phyloP scores from a whole-genome alignment of 1,140 invertebrate genomes.

The Belonocnema kinseyi region DNA sequence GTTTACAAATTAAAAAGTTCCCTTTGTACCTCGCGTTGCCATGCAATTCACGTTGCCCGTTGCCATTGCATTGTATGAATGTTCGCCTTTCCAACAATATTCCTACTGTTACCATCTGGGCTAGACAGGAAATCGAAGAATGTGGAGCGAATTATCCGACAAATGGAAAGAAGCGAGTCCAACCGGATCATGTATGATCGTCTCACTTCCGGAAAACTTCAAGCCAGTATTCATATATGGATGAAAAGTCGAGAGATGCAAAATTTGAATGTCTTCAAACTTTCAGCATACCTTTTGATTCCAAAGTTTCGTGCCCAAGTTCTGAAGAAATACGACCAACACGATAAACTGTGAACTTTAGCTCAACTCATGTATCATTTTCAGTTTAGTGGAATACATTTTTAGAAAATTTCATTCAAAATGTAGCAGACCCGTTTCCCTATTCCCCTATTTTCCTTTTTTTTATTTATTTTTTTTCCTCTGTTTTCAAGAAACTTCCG shows the following conservation, averaged over 20 bases:
- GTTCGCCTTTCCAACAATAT: conserved; percentile 14
- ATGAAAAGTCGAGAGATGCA: not conserved
- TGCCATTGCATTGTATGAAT: conserved; percentile 32
- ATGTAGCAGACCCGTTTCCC: not conserved
- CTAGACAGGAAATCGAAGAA: conserved; percentile 43
- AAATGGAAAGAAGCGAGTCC: conserved; percentile 38
- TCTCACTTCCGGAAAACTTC: conserved; percentile 39
- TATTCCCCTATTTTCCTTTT: no score
- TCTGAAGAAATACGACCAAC: conserved; percentile 1
- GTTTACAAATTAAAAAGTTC: conserved; percentile 21
- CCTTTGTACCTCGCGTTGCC: conserved; percentile 2
- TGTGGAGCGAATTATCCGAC: conserved; percentile 45
- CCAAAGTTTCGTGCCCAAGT: not conserved
- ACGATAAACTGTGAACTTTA: not conserved
- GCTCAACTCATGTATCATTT: not conserved
- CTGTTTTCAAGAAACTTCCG: no score
- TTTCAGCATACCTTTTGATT: conserved; percentile 6
- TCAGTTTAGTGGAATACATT: not conserved
- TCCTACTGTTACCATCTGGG: conserved; percentile 20
- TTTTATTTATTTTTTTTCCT: no score
- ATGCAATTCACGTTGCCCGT: conserved; percentile 25
- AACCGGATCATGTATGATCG: conserved; percentile 36
- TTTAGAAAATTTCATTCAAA: not conserved
- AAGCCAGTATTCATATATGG: not conserved
- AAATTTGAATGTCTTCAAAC: conserved; percentile 16